Evolutionary conservation across 2,888 invertebrate species (phyloP), one percentile per base, ranked within the genome.

Genomic region (Lithodes maja): DNA sequence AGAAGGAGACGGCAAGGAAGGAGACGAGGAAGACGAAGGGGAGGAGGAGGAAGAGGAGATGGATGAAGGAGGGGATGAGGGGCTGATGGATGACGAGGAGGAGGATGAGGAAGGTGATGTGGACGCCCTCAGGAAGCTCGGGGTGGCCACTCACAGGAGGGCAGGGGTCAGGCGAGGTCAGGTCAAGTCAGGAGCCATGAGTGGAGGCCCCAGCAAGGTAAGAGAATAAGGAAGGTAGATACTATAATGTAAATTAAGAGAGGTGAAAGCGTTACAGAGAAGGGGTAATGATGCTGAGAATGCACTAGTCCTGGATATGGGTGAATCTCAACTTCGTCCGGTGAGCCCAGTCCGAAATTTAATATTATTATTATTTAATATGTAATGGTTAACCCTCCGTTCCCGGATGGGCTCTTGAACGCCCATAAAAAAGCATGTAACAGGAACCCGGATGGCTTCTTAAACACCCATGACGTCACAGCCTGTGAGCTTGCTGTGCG

Each of bases 181-280:
- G 86, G 71, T 83, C 82, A 89, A 78, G 54, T 82, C 78, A 49
- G 89, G 89, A n/a, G 86, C 89, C 55, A 68, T 89, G 75, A 89
- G 89, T 69, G 89, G 89, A 2, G 89, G 89, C 7, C 89, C 89
- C 1, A 86, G 49, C 71, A 89, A 89, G 89, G 89, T 89, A 78
- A 82, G 86, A 7, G 33, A 9, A 33, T 33, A 12, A 15, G 55
- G 52, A 54, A 54, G 3, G 74, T 7, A 33, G 77, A 9, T 7
- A 75, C 5, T 61, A 12, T 61, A 61, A 12, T 61, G 61, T 61
- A 12, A 61, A 61, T 33, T 33, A 33, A 33, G 33, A 33, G 33
- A 33, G 33, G 33, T 33, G 33, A 33, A 33, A 33, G 33, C 33
- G 33, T 33, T 33, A 33, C 33, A 33, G 33, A 33, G 33, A 33